Conservation (phyloP, 2,113 vertebrate genomes). For the Ceratotherium simum region DNA sequence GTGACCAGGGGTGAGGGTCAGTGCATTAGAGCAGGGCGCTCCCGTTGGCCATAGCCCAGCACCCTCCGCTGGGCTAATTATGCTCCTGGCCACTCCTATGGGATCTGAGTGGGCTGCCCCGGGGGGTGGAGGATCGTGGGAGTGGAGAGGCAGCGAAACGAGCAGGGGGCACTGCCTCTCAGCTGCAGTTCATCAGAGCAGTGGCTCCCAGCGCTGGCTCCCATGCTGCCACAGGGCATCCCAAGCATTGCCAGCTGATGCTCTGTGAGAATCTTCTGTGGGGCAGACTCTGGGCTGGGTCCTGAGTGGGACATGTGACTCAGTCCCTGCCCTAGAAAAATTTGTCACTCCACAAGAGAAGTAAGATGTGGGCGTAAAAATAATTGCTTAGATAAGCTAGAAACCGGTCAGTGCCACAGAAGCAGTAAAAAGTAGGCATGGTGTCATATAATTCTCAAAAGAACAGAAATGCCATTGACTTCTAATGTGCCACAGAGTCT, state of each 20-base stretch:
- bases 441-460: not conserved
- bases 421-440: not conserved
- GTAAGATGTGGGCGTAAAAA: conserved; percentile 31
- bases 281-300: not conserved
- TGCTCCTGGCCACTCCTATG: not conserved
- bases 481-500: not conserved
- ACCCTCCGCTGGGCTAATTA: not conserved
- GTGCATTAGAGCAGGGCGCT: accelerated
- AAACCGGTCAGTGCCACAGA: not conserved
- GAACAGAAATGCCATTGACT: not conserved
- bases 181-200: not conserved
- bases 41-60: not conserved
- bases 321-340: not conserved
- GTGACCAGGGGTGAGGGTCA: not conserved
- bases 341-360: conserved; percentile 26
- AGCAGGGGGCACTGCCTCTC: accelerated
- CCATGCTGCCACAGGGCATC: accelerated
- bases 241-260: not conserved
- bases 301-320: not conserved
- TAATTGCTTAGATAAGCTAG: conserved; percentile 18
- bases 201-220: too few species aligned
- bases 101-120: not conserved
- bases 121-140: not conserved
- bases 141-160: not conserved
- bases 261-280: not conserved